Evolutionary conservation across 2,113 vertebrate genomes (phyloP).

Genomic region (Sander vitreus): DNA sequence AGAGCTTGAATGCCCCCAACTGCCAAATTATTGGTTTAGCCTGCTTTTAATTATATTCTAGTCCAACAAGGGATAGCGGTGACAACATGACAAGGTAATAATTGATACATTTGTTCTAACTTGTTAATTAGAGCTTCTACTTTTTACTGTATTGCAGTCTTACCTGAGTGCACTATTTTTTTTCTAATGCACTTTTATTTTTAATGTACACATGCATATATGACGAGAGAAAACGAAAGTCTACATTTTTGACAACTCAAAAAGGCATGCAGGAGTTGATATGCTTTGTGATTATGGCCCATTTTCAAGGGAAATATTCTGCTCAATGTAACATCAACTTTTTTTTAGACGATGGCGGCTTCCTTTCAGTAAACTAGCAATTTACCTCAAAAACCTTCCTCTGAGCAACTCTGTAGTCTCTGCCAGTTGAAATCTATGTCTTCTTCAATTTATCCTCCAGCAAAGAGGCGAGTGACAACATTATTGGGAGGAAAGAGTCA

Average conservation of each 20-base stretch:
- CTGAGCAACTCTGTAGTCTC: constrained; percentile 37
- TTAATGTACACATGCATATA: neutral
- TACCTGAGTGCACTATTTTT: neutral
- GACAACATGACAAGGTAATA: neutral
- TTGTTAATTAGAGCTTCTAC: neutral
- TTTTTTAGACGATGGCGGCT: constrained; percentile 23
- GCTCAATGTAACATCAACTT: constrained; percentile 29
- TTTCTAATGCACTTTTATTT: neutral
- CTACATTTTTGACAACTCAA: neutral
- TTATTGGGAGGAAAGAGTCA: constrained; percentile 48
- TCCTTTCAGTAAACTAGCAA: constrained; percentile 39
- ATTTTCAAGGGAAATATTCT: constrained; percentile 22
- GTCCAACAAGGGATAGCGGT: neutral
- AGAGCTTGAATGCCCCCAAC: constrained; percentile 10
- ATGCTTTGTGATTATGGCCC: neutral
- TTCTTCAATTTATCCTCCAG: constrained; percentile 57
- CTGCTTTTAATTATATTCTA: constrained; percentile 13
- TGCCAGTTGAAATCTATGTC: constrained; percentile 61
- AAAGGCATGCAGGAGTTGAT: neutral
- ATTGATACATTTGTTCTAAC: neutral
- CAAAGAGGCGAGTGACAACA: constrained; percentile 66
- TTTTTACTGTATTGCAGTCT: neutral
- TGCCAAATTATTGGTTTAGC: constrained; percentile 26
- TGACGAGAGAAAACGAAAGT: neutral
- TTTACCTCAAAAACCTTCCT: constrained; percentile 47